Conservation (phyloP, 2,888 invertebrate genomes). For the Dryobotodes eremita region DNA sequence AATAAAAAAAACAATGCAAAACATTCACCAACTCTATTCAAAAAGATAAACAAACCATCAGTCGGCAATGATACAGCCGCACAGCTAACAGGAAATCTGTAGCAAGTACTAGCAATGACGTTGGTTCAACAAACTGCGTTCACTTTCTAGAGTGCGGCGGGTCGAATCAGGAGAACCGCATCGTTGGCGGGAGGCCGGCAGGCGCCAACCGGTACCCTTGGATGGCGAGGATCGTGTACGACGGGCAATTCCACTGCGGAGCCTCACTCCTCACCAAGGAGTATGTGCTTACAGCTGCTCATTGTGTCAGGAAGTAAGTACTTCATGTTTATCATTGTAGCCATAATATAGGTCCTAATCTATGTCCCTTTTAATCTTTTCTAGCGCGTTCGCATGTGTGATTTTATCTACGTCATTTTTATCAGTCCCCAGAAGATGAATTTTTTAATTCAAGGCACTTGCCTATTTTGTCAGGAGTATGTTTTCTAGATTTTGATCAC, state of each 20-base stretch:
- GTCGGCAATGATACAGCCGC: slow-evolving; percentile 58
- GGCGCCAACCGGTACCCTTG: slow-evolving; percentile 96
- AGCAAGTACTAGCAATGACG: slow-evolving; percentile 54
- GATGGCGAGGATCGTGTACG: slow-evolving; percentile 96
- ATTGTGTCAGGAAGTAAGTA: slow-evolving; percentile 94
- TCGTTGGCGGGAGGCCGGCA: slow-evolving; percentile 96
- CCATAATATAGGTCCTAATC: background rate
- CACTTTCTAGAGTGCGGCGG: slow-evolving; percentile 93
- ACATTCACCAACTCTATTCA: background rate
- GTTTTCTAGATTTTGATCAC: background rate
- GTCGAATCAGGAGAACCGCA: slow-evolving; percentile 96
- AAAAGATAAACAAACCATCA: slow-evolving; percentile 46
- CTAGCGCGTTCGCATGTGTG: background rate
- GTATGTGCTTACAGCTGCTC: slow-evolving; percentile 96
- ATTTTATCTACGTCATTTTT: background rate
- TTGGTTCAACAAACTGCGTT: slow-evolving; percentile 78
- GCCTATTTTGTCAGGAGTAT: background rate
- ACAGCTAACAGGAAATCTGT: slow-evolving; percentile 66
- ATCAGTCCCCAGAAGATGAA: too few relatives aligned
- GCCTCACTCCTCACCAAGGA: slow-evolving; percentile 95
- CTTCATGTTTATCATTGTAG: background rate
- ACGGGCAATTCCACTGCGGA: slow-evolving; percentile 97
- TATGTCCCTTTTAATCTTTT: background rate
- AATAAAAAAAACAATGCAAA: slow-evolving; percentile 4
- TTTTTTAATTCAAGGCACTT: too few relatives aligned